Conservation (phyloP, 1,140 invertebrate species). For the Drosophila sproati region DNA sequence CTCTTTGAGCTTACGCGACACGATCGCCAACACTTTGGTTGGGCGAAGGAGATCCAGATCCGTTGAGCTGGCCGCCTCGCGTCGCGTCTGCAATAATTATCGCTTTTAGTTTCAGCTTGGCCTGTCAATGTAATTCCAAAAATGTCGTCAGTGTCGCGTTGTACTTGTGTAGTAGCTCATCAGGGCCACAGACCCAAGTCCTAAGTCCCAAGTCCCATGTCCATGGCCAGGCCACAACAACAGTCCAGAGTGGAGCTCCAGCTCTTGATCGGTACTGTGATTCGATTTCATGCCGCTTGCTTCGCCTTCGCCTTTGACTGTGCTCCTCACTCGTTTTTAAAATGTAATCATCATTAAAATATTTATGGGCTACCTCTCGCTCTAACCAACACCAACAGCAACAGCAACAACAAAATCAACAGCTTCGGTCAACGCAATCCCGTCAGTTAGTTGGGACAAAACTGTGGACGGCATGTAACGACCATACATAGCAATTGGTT, state of each 20-base stretch:
- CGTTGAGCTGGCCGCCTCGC: slow-evolving; percentile 11
- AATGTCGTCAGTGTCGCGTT: slow-evolving; percentile 82
- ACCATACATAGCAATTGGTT: slow-evolving; percentile 83
- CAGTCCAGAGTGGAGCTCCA: slow-evolving; percentile 14
- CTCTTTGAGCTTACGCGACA: slow-evolving; percentile 56
- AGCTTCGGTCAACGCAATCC: slow-evolving; percentile 20
- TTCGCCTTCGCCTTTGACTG: not conserved
- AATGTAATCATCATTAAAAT: slow-evolving; percentile 84
- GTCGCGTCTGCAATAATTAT: slow-evolving; percentile 74
- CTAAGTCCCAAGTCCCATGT: not conserved
- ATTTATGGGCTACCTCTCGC: slow-evolving; percentile 77
- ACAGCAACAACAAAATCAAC: not conserved
- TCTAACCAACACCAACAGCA: slow-evolving; percentile 38
- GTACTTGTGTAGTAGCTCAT: slow-evolving; percentile 72
- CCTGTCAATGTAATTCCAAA: slow-evolving; percentile 83
- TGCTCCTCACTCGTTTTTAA: slow-evolving; percentile 61
- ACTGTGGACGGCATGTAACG: slow-evolving; percentile 77
- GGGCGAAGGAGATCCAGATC: slow-evolving; percentile 24
- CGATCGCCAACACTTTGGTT: slow-evolving; percentile 73
- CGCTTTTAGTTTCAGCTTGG: slow-evolving; percentile 75
- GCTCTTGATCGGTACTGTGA: slow-evolving; percentile 63
- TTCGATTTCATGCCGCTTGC: slow-evolving; percentile 58
- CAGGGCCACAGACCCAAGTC: slow-evolving; percentile 16
- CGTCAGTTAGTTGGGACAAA: slow-evolving; percentile 36
- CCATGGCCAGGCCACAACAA: not conserved